Evolutionary conservation across 1,140 invertebrate genomes (phyloP).

Genomic region (Andrena cerasifolii): DNA sequence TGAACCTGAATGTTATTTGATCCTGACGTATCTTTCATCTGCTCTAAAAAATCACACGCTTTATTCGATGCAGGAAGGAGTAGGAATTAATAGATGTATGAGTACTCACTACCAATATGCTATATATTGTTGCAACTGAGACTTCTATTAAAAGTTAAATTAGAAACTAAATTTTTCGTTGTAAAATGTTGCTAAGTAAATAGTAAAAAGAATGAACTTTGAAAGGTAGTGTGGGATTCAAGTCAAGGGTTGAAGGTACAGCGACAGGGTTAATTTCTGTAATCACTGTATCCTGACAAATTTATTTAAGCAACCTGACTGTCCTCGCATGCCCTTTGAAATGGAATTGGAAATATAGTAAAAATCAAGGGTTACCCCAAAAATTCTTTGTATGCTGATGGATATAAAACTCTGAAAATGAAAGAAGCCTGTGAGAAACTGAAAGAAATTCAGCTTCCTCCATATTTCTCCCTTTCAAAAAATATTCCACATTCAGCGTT

Average conservation of each 20-base stretch:
- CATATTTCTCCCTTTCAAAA: not conserved
- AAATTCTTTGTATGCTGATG: no score
- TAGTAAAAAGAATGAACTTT: not conserved
- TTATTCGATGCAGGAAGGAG: no score
- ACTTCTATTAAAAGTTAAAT: not conserved
- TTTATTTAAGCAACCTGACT: not conserved
- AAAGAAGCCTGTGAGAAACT: not conserved
- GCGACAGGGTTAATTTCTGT: not conserved
- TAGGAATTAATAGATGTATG: no score
- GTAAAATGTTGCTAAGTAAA: not conserved
- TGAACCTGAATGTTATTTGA: no score
- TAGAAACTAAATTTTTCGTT: not conserved
- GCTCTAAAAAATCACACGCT: no score
- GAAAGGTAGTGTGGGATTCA: not conserved
- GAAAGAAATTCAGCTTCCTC: not conserved
- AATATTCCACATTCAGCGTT: not conserved
- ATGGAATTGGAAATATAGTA: no score
- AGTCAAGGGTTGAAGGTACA: not conserved
- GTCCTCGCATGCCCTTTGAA: no score
- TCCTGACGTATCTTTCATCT: no score
- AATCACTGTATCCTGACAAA: not conserved
- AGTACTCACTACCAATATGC: no score
- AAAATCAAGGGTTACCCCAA: no score
- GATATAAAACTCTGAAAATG: not conserved
- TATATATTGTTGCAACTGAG: not conserved